phyloP scores from a whole-genome alignment of 2,797 vertebrate species.

The Pipistrellus pipistrellus region DNA sequence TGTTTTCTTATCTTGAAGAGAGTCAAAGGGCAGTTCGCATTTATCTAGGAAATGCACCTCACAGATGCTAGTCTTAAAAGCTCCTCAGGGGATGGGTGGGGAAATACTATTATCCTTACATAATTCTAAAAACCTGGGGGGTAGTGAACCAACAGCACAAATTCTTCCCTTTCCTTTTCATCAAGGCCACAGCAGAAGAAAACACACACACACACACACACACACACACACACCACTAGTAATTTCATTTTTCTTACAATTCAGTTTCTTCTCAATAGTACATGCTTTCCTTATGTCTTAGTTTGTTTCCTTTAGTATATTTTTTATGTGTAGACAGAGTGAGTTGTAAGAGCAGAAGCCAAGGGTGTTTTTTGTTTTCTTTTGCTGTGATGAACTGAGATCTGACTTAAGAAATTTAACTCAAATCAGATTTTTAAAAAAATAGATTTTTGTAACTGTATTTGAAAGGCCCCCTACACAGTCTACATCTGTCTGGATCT shows the following conservation, averaged over 20 bases:
- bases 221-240: neutral
- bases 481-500: conserved; percentile 77
- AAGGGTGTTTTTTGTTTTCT: conserved; percentile 15
- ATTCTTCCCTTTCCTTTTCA: conserved; percentile 80
- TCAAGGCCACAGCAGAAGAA: conserved; percentile 73
- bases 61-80: conserved; percentile 85
- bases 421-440: conserved; percentile 9
- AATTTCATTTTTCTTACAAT: conserved; percentile 59
- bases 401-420: conserved; percentile 65
- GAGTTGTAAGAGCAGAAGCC: neutral
- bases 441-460: conserved; percentile 18
- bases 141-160: conserved; percentile 41
- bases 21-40: conserved; percentile 85
- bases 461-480: conserved; percentile 63
- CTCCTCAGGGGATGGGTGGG: conserved; percentile 83
- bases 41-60: conserved; percentile 86
- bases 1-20: conserved; percentile 85
- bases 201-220: neutral
- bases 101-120: conserved; percentile 84
- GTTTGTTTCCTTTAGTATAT: conserved; percentile 52
- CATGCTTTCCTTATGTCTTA: conserved; percentile 33
- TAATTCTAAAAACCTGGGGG: conserved; percentile 77
- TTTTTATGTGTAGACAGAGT: conserved; percentile 1
- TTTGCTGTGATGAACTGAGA: conserved; percentile 59
- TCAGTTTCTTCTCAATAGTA: conserved; percentile 39